These are phyloP conservation scores for Loripinus fragilis DNA, from an alignment of 2,888 invertebrate genomes.

Conservation along the genomic window DNA sequence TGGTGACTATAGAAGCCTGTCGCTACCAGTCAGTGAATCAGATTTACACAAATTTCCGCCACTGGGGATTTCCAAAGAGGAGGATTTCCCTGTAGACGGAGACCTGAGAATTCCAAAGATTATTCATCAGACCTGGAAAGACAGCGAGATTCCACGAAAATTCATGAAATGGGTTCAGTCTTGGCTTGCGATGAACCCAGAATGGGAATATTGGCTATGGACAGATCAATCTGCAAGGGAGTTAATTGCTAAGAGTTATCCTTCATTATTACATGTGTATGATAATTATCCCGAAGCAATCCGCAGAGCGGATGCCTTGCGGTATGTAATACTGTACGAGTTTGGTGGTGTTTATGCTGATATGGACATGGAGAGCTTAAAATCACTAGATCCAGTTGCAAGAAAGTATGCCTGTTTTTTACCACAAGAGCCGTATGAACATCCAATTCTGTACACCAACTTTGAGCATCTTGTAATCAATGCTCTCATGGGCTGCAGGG, in stretches of 20 bases:
- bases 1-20: slow-evolving; percentile 67
- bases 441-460: slow-evolving; percentile 76
- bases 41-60: slow-evolving; percentile 48
- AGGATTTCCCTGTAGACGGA: slow-evolving; percentile 67
- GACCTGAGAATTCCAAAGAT: slow-evolving; percentile 70
- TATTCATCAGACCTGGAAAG: slow-evolving; percentile 79
- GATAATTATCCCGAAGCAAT: slow-evolving; percentile 76
- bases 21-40: slow-evolving; percentile 58
- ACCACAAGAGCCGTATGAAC: slow-evolving; percentile 78
- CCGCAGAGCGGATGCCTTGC: slow-evolving; percentile 78
- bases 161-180: slow-evolving; percentile 75
- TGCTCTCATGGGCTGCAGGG: slow-evolving; percentile 75
- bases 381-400: slow-evolving; percentile 71
- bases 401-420: slow-evolving; percentile 75
- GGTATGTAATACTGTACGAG: slow-evolving; percentile 80
- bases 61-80: slow-evolving; percentile 52
- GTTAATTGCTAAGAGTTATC: slow-evolving; percentile 75
- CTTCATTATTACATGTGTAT: slow-evolving; percentile 70
- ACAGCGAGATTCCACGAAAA: slow-evolving; percentile 69
- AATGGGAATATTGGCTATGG: slow-evolving; percentile 82
- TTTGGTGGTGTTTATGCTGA: slow-evolving; percentile 81
- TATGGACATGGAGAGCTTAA: slow-evolving; percentile 79
- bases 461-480: slow-evolving; percentile 76
- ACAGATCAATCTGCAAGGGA: slow-evolving; percentile 77
- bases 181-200: slow-evolving; percentile 78